phyloP scores from a whole-genome alignment of 2,888 invertebrate species.

The Volucella bombylans region DNA sequence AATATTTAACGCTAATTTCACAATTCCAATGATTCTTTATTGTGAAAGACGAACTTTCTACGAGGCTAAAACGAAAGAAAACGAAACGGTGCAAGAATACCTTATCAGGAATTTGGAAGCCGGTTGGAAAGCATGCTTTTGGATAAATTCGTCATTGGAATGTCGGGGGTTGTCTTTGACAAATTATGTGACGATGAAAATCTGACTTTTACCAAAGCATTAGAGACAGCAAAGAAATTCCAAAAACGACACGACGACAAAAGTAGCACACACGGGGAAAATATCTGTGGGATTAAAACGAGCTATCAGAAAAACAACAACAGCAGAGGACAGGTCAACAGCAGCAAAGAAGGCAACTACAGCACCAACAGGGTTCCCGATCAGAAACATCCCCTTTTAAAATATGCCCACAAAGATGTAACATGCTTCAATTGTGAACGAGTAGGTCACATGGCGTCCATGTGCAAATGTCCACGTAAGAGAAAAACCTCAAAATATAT shows the following conservation, averaged over 20 bases:
- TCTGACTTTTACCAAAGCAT: conserved; percentile 9
- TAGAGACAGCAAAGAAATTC: conserved; percentile 26
- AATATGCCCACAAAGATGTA: no score
- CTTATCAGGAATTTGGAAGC: conserved; percentile 13
- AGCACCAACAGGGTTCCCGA: neutral
- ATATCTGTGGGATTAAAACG: conserved; percentile 2
- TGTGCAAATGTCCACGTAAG: conserved; percentile 19
- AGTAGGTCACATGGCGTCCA: no score
- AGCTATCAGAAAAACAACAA: conserved; percentile 8
- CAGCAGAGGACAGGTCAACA: neutral
- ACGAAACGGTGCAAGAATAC: conserved; percentile 8
- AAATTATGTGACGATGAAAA: conserved; percentile 24
- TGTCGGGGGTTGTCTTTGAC: no score
- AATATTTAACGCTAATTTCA: no score
- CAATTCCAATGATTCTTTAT: conserved; percentile 9
- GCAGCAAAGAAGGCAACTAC: no score
- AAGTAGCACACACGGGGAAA: neutral
- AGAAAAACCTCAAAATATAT: neutral
- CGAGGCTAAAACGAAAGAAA: neutral
- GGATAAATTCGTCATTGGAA: no score
- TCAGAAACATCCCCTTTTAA: no score
- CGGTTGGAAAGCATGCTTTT: no score
- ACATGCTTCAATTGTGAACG: no score
- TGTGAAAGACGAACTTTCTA: conserved; percentile 7
- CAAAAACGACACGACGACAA: neutral